Conservation (phyloP, 1,140 invertebrate species). For the Brachionus asplanchnoidis region DNA sequence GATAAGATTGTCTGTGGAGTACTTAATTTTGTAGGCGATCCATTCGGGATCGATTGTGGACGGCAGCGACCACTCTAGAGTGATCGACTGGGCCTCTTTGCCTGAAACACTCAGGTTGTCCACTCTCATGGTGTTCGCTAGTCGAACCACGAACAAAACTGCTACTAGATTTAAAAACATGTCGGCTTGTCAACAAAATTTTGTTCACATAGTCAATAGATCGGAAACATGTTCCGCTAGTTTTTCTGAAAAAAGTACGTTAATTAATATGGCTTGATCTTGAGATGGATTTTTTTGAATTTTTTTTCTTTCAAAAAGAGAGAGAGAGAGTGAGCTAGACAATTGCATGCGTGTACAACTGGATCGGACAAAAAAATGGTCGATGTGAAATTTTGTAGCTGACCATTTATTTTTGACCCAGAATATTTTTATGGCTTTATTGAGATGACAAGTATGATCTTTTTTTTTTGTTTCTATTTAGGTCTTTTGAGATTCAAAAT, state of each 20-base stretch:
- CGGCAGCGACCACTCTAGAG: conserved; percentile 26
- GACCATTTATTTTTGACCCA: neutral
- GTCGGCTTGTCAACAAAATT: neutral
- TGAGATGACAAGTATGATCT: neutral
- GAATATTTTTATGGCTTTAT: neutral
- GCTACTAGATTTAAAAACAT: neutral
- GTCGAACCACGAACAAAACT: neutral
- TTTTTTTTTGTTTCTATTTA: neutral
- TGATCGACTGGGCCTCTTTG: conserved; percentile 25
- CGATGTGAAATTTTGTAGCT: neutral
- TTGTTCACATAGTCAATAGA: neutral
- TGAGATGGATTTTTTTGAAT: neutral
- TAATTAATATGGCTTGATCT: neutral
- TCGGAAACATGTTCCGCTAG: neutral
- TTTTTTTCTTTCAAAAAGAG: neutral
- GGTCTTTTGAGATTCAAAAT: neutral
- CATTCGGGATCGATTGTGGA: neutral
- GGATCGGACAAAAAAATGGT: neutral
- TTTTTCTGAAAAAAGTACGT: neutral
- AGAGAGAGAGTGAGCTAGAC: neutral
- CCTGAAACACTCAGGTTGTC: neutral
- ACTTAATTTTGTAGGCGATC: conserved; percentile 36
- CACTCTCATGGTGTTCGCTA: neutral
- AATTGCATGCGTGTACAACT: neutral
- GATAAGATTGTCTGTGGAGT: conserved; percentile 14